A percentile compares a stretch with the other conserved stretches of the same genome.
These are phyloP conservation scores for Pseudopleuronectes americanus DNA, from an alignment of 2,797 vertebrate species.

Conservation along the genomic window DNA sequence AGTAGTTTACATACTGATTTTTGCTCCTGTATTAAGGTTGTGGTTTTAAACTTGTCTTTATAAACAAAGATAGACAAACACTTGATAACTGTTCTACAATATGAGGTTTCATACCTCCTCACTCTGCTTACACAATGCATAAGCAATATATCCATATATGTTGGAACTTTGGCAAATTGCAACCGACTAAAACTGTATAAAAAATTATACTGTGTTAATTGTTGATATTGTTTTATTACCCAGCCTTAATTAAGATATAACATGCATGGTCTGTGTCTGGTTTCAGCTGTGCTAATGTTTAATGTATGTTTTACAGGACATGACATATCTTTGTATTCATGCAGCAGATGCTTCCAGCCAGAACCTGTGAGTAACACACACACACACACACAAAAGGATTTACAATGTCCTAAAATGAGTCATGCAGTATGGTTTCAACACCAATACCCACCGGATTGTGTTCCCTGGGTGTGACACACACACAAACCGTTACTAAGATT, in stretches of 20 bases:
- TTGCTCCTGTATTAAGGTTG: too few relatives aligned
- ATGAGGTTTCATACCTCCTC: too few relatives aligned
- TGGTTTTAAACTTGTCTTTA: too few relatives aligned
- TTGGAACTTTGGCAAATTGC: too few relatives aligned
- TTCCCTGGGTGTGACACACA: conserved; percentile 37
- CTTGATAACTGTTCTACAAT: too few relatives aligned
- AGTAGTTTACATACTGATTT: too few relatives aligned
- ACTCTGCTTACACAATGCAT: too few relatives aligned
- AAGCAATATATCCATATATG: too few relatives aligned
- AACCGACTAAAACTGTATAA: too few relatives aligned
- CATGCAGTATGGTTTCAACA: conserved; percentile 51
- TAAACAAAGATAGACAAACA: too few relatives aligned
- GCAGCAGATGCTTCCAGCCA: conserved; percentile 89
- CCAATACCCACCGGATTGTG: conserved; percentile 22
- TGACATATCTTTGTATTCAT: conserved; percentile 90
- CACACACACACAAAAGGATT: not conserved
- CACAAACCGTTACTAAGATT: conserved; percentile 17
- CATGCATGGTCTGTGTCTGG: not conserved
- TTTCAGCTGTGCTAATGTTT: conserved; percentile 9
- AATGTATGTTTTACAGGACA: conserved; percentile 81
- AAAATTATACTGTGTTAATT: too few relatives aligned
- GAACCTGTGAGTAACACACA: conserved; percentile 87
- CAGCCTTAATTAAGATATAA: not conserved
- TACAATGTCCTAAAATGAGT: conserved; percentile 42
- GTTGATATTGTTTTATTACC: too few relatives aligned